A percentile compares a stretch with the other conserved stretches of the same genome.
These are phyloP conservation scores for Indicator indicator DNA, from an alignment of 2,113 vertebrate species.

Conservation along the genomic window DNA sequence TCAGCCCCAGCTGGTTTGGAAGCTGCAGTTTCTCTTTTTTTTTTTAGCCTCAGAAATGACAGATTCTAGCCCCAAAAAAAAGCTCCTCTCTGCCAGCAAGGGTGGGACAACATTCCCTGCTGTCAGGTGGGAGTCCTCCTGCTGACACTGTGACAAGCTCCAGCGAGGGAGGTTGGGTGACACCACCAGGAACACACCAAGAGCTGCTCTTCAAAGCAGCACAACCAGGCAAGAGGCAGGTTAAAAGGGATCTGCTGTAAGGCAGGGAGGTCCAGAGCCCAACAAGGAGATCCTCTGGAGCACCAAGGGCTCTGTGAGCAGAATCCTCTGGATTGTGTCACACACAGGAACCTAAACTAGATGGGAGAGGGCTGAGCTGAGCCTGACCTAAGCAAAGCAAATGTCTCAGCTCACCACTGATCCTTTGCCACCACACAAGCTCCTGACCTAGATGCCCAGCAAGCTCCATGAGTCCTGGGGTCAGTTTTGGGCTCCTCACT, in stretches of 20 bases:
- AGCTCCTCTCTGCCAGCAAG: background rate
- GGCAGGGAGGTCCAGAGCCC: background rate
- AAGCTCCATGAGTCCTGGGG: no score
- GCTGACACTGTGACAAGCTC: background rate
- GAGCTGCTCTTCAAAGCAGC: background rate
- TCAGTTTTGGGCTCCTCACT: no score
- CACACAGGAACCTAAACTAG: background rate
- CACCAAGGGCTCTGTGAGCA: background rate
- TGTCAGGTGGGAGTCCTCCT: background rate
- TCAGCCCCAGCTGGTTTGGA: no score
- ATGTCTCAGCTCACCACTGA: no score
- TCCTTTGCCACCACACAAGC: no score
- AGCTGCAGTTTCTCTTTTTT: no score
- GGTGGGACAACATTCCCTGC: background rate
- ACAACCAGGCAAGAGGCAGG: accelerated
- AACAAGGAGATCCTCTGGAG: background rate
- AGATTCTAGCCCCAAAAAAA: background rate
- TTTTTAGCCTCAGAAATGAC: background rate
- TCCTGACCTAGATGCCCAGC: no score
- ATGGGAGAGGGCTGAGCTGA: no score
- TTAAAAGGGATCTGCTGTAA: accelerated
- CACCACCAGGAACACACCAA: accelerated
- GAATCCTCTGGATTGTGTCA: background rate
- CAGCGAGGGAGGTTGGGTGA: background rate
- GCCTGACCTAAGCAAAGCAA: no score